phyloP scores from a whole-genome alignment of 2,797 vertebrate species.

The Selene dorsalis region DNA sequence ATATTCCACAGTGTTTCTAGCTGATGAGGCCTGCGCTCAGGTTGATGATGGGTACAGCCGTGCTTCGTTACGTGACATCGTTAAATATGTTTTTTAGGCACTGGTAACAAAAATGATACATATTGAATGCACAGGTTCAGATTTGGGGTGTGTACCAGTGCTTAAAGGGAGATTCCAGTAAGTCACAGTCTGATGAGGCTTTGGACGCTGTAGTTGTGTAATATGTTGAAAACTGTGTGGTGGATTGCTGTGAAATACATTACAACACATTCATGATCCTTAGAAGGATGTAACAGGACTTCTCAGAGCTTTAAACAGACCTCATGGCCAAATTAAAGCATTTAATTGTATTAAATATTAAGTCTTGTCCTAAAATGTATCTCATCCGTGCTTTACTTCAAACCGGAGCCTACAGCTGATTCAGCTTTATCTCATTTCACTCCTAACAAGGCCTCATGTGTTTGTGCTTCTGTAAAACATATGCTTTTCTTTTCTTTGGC shows the following conservation, averaged over 20 bases:
- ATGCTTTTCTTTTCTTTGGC: no score
- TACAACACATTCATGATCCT: not conserved
- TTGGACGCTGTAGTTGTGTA: not conserved
- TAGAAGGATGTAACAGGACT: not conserved
- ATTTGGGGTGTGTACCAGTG: not conserved
- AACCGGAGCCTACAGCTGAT: not conserved
- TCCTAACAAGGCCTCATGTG: not conserved
- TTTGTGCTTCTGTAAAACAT: not conserved
- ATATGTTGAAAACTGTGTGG: no score
- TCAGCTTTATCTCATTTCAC: not conserved
- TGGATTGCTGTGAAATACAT: not conserved
- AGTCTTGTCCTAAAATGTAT: no score
- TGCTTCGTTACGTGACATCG: not conserved
- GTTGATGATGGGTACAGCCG: not conserved
- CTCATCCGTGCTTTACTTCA: no score
- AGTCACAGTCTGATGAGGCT: not conserved
- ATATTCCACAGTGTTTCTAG: slow-evolving; percentile 51
- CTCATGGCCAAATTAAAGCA: no score
- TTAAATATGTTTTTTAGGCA: not conserved
- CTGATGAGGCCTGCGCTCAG: not conserved
- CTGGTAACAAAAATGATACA: not conserved
- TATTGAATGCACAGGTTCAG: not conserved
- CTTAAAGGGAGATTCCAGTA: not conserved
- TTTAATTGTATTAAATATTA: no score
- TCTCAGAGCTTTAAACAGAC: no score